Base-by-base conservation (phyloP, 2,797 vertebrate genomes). In the Protonibea diacanthus region DNA sequence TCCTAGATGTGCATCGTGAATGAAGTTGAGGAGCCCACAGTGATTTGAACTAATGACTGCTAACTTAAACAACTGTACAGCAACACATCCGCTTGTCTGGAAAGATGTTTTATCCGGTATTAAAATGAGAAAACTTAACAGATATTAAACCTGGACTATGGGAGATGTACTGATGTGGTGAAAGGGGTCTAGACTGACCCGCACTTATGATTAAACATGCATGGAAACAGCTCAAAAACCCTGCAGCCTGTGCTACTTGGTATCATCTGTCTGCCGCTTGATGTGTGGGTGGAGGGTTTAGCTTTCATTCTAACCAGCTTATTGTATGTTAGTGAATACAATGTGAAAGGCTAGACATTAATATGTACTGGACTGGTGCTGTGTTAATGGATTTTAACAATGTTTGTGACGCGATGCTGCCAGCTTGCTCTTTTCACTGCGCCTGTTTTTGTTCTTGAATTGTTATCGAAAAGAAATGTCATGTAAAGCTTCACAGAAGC, bases 241-340 rank as follows among this genome's bases (percentile, higher is more conserved):
- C 7, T 29, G n/a, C 27, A 38, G 55, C 53, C n/a, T 14, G 44
- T 11, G 56, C 7, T 33, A 9, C 8, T 9, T 5, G 0, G 12
- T 52, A 10, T 21, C n/a, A 53, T 61, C 48, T 11, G 42, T 33
- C 57, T 3, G 6, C 23, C n/a, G 20, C 15, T 64, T 18, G 9
- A 25, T 73, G 51, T 38, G 70, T 61, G 48, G 20, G 48, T n/a
- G 38, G 38, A 33, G 33, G 33, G 38, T 45, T 21, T 47, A n/a
- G 33, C 33, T 65, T 65, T 65, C 2, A 5, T 29, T 72, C 17
- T 13, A 6, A 23, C 5, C 23, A 44, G 45, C 1, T 44, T 44
- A 52, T 9, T 51, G 18, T 48, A 10, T 42, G n/a, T 20, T 25
- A 20, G 18, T 33, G 47, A 64, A 21, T 38, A 20, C n/a, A 49